phyloP scores from a whole-genome alignment of 2,888 invertebrate species.

The Cinara cedri region DNA sequence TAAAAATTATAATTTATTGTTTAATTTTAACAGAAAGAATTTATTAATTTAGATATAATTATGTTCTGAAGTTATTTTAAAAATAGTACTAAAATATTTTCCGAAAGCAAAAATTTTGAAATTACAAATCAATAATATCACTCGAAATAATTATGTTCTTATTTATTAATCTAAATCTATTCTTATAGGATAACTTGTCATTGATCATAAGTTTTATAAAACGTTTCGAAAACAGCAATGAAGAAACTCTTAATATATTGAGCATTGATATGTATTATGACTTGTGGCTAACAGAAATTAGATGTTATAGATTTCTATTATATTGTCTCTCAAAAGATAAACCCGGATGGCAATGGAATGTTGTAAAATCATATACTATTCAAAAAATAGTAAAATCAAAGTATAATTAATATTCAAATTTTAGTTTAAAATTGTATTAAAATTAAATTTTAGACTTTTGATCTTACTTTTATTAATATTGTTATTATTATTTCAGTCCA shows the following conservation, averaged over 20 bases:
- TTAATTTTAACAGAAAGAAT: too few species aligned
- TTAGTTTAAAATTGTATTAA: not conserved
- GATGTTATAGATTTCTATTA: constrained; percentile 50
- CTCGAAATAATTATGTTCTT: too few species aligned
- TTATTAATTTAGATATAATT: too few species aligned
- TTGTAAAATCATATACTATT: constrained; percentile 42
- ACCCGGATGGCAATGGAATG: constrained; percentile 45
- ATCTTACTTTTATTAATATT: constrained; percentile 14
- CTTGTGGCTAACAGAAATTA: constrained; percentile 38
- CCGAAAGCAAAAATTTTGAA: too few species aligned
- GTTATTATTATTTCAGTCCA: constrained; percentile 27
- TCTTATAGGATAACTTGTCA: constrained; percentile 39
- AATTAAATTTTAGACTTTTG: too few species aligned
- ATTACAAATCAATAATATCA: too few species aligned
- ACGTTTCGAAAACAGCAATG: constrained; percentile 43
- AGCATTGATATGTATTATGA: constrained; percentile 51
- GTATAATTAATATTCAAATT: constrained; percentile 14
- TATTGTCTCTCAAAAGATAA: constrained; percentile 50
- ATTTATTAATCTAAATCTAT: too few species aligned
- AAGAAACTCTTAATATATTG: constrained; percentile 31
- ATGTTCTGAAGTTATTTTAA: too few species aligned
- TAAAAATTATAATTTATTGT: not conserved
- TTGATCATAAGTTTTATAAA: constrained; percentile 46
- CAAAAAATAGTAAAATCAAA: constrained; percentile 40
- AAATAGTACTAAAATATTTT: too few species aligned